phyloP scores from a whole-genome alignment of 2,113 vertebrate species.

The Poecile atricapillus region DNA sequence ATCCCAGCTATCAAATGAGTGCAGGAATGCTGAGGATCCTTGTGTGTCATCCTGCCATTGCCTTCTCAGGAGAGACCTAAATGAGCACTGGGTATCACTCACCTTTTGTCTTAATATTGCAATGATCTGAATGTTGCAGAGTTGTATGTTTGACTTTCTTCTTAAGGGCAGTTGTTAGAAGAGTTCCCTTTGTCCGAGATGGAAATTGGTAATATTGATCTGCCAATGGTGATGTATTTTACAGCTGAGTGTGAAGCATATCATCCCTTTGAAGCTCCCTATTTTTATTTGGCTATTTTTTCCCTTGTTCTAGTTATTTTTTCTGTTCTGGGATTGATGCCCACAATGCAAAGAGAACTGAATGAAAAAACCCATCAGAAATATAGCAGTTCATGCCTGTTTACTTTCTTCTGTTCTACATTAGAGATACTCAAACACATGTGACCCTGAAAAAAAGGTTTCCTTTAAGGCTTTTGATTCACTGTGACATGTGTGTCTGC shows the following conservation, averaged over 20 bases:
- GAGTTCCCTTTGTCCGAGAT: neutral
- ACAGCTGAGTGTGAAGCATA: neutral
- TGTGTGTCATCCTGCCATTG: neutral
- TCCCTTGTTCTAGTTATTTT: neutral
- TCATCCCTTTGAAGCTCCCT: neutral
- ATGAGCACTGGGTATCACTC: neutral
- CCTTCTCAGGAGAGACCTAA: neutral
- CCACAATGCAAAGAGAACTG: neutral
- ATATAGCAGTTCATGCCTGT: neutral
- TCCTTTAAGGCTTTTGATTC: neutral
- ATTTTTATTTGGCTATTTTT: neutral
- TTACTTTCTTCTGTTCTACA: conserved; percentile 4
- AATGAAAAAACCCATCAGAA: neutral
- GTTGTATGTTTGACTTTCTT: neutral
- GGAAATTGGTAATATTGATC: conserved; percentile 10
- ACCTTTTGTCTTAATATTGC: neutral
- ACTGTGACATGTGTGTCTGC: neutral
- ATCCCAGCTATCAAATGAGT: neutral
- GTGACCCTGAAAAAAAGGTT: neutral
- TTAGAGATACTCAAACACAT: neutral
- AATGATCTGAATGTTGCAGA: neutral
- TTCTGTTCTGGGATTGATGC: neutral
- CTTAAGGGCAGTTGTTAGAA: neutral
- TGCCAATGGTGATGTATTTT: neutral
- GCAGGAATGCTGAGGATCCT: neutral